Percentiles rank a stretch among this genome's conserved stretches.
phyloP scores from a whole-genome alignment of 2,888 invertebrate genomes.

The Oasisia sp. region DNA sequence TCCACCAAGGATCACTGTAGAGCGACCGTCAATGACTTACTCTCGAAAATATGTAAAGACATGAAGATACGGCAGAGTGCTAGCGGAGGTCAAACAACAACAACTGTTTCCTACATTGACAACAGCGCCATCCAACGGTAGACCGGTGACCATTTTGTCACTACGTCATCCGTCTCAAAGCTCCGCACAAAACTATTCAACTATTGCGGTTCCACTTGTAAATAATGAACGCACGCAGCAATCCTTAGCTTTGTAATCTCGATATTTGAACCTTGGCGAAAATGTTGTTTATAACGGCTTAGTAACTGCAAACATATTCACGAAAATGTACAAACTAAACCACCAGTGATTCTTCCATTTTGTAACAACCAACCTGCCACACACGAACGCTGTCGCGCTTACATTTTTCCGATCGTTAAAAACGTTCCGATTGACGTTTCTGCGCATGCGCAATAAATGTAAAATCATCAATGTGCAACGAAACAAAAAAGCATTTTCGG shows the following conservation, averaged over 20 bases:
- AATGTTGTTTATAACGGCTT: background rate
- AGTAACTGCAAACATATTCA: background rate
- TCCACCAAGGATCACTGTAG: too few species aligned
- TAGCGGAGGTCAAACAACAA: background rate
- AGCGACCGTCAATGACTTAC: background rate
- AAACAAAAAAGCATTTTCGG: too few species aligned
- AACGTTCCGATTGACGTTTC: too few species aligned
- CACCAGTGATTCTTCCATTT: background rate
- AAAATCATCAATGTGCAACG: too few species aligned
- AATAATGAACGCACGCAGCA: background rate
- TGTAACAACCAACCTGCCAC: background rate
- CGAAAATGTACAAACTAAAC: background rate
- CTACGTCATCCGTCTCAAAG: background rate
- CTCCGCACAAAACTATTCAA: background rate
- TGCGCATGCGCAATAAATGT: too few species aligned
- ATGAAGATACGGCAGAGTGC: background rate
- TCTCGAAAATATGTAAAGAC: background rate
- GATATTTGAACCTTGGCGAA: background rate
- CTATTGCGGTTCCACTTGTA: background rate
- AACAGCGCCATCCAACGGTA: background rate
- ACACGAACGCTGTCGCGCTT: background rate
- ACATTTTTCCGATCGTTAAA: too few species aligned
- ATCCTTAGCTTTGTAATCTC: background rate
- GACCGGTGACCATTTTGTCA: background rate
- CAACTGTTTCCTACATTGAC: background rate